A percentile compares a stretch with the other conserved stretches of the same genome.
Evolutionary conservation across 2,113 vertebrate species (phyloP).

Genomic region (Halichoeres trimaculatus): DNA sequence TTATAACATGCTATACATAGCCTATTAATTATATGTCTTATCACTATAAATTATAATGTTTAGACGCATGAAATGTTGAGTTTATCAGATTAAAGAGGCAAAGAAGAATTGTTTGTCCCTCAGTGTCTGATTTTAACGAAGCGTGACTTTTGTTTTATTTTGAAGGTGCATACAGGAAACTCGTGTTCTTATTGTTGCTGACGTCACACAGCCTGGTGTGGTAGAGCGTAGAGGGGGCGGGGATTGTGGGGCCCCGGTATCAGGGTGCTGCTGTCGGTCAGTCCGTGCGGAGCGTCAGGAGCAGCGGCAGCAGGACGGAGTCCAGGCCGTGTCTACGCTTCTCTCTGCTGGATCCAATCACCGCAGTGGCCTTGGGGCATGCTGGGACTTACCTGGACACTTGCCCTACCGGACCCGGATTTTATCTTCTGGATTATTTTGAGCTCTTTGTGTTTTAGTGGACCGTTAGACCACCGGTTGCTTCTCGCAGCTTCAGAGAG

Average conservation of each 20-base stretch:
- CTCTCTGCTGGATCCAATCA: neutral
- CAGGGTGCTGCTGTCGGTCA: neutral
- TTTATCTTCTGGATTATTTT: neutral
- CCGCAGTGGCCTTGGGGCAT: neutral
- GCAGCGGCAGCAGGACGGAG: neutral
- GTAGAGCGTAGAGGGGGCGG: slow-evolving; percentile 15
- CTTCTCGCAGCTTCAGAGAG: neutral
- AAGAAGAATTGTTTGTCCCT: too few species aligned
- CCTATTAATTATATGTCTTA: too few species aligned
- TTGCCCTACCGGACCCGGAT: neutral
- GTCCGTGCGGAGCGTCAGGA: slow-evolving; percentile 7
- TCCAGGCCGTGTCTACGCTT: fast-evolving
- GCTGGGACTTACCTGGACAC: neutral
- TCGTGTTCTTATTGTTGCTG: fast-evolving
- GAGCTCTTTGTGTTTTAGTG: neutral
- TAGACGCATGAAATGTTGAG: too few species aligned
- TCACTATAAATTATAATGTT: too few species aligned
- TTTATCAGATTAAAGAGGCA: too few species aligned
- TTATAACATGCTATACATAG: too few species aligned
- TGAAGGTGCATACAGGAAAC: slow-evolving; percentile 1
- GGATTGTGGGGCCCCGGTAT: neutral
- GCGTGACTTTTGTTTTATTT: slow-evolving; percentile 32
- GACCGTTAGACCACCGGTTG: slow-evolving; percentile 19
- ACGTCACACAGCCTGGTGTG: neutral
- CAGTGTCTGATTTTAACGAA: too few species aligned